Evolutionary conservation across 2,797 vertebrate genomes (phyloP), one percentile per base, ranked within the genome.

Genomic region (Holocentrus rufus): DNA sequence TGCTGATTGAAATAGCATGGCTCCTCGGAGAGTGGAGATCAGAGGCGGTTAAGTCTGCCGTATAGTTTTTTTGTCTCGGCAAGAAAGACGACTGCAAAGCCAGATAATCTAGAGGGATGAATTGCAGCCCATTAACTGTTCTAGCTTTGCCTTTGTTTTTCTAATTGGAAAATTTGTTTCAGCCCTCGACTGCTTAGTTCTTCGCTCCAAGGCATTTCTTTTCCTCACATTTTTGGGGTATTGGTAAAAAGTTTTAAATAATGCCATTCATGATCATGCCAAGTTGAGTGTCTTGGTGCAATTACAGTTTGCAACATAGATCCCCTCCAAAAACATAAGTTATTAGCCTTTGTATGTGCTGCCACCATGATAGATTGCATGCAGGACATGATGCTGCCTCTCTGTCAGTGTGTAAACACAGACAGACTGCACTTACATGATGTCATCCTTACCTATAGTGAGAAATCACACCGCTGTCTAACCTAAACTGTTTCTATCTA

Each of bases 21-120:
- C 57, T 72, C 73, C 69, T 72, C 55, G 0, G 58, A 68, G 73
- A 68, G 73, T 68, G 2, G 13, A 80, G 76, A 57, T 78, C 58
- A 65, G 70, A 69, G 56, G 59, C 58, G 0, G 34, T 18, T 2
- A 14, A 36, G 5, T 52, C 54, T 25, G 75, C 59, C 15, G 2
- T 46, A 5, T 49, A 69, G 57, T 44, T 65, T 61, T 55, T 65
- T 9, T 18, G 47, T 34, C 23, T 65, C 39, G 3, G 18, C 6
- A 20, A 64, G 63, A 66, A 60, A 67, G 53, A 69, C 13, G 31
- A 39, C 10, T 1, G 9, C 25, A 47, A 63, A 81, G 61, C 11
- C 67, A 61, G 31, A 30, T 62, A 49, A 62, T 72, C 39, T 64
- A 15, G 15, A 27, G 54, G 60, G 71, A 69, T 34, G 2, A 8